phyloP scores from a whole-genome alignment of 30 jellyfish, hydroid and myxozoan species.

The Cassiopea xamachana region DNA sequence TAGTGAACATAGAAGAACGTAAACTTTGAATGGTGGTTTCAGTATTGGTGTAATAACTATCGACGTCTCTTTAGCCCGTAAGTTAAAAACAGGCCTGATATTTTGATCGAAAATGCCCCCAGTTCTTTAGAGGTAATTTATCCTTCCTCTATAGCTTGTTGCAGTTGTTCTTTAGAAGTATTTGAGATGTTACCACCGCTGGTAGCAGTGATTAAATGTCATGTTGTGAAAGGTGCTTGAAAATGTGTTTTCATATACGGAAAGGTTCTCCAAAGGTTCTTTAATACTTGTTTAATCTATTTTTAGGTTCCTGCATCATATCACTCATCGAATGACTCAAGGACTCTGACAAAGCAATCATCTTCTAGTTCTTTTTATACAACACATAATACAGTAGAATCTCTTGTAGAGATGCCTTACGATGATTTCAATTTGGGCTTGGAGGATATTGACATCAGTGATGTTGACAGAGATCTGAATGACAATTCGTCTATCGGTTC shows the following conservation, averaged over 20 bases:
- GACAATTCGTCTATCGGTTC: slow-evolving; percentile 94
- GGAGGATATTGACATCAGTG: slow-evolving; percentile 74
- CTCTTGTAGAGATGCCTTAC: slow-evolving; percentile 86
- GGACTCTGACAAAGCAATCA: slow-evolving; percentile 76
- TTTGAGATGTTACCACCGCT: too few species aligned
- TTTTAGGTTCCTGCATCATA: slow-evolving; percentile 22
- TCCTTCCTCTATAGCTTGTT: too few species aligned
- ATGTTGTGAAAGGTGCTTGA: too few species aligned
- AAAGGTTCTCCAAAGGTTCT: not conserved
- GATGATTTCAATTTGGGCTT: slow-evolving; percentile 64
- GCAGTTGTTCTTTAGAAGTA: too few species aligned
- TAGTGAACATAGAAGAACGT: too few species aligned
- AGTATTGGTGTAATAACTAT: too few species aligned
- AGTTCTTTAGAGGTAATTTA: too few species aligned
- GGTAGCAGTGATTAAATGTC: too few species aligned
- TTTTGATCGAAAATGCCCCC: too few species aligned
- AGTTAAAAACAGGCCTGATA: too few species aligned
- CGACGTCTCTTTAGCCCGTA: too few species aligned
- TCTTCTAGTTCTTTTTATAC: slow-evolving; percentile 78
- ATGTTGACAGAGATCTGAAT: slow-evolving; percentile 81
- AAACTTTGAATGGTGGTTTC: too few species aligned
- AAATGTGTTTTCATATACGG: not conserved
- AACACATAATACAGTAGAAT: slow-evolving; percentile 63
- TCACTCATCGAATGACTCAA: slow-evolving; percentile 59
- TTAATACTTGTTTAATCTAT: not conserved